Base-by-base conservation (phyloP, 1,140 invertebrate genomes). In the Drosophila nikananu region DNA sequence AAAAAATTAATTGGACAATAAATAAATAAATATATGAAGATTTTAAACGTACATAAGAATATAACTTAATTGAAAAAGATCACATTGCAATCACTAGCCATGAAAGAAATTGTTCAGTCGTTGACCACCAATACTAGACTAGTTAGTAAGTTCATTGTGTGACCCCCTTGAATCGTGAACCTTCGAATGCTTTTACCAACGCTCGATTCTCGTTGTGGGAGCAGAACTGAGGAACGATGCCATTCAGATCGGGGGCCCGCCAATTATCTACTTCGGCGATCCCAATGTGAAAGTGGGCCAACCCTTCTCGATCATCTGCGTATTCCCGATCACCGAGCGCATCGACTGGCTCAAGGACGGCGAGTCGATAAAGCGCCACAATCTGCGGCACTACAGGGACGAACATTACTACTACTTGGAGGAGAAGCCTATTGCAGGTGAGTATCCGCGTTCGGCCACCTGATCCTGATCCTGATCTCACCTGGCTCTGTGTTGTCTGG, bases 311-410 rank as follows among this genome's bases (percentile, higher is more conserved):
- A 93, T 93, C 59, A 90, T 80, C 42, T 93, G 92, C 71, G 73
- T 93, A 37, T 86, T 93, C 62, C 81, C 92, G 41, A 81, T 93
- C 54, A 82, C 82, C 39, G 92, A 92, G 58, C 82, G 81, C 60
- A 92, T 93, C 51, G 73, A 91, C 41, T 93, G 92, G 92, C 42
- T 86, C 37, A 92, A 87, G 76, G 81, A 93, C 42, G 90, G 79
- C 44, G 86, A 93, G 76, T 77, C 91, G 52, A 91, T 93, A 67
- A 82, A 72, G 44, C 74, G 74, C 15, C 92, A 93, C 73, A 93
- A 92, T 83, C 77, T 93, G 71, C 91, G 92, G 44, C 92, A 93
- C 41, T 81, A 80, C 15, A 86, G 77, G 19, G 92, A 93, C 55
- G 92, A 93, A 54, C 92, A 93, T 64, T 77, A 91, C 21, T 93